Conservation (phyloP, 2,113 vertebrate species). For the Melanerpes formicivorus region DNA sequence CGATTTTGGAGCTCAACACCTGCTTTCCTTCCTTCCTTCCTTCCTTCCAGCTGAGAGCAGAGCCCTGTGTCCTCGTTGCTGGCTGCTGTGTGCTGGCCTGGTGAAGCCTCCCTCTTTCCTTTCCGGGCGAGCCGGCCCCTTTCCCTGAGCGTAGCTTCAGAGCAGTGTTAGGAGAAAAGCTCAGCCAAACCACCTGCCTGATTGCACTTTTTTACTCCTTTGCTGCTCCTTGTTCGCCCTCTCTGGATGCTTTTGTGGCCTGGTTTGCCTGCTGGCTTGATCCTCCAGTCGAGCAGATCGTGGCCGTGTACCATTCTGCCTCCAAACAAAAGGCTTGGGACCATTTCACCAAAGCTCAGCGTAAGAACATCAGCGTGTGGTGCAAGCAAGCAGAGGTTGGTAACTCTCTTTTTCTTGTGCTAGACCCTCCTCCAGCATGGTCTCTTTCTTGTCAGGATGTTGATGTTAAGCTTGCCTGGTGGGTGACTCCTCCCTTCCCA, state of each 20-base stretch:
- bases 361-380: conserved; percentile 99
- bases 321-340: conserved; percentile 99
- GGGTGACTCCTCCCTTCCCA: conserved; percentile 58
- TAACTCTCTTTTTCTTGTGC: conserved; percentile 73
- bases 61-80: background rate
- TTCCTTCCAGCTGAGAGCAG: background rate
- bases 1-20: background rate
- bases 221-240: conserved; percentile 87
- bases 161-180: conserved; percentile 47
- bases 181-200: conserved; percentile 81
- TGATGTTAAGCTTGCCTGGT: conserved; percentile 63
- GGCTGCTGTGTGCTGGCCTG: background rate
- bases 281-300: conserved; percentile 98
- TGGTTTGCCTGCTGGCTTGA: conserved; percentile 77
- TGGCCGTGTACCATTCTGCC: conserved; percentile 98
- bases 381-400: conserved; percentile 98
- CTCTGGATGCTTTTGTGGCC: conserved; percentile 83
- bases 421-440: conserved; percentile 32
- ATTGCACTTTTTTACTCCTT: conserved; percentile 91
- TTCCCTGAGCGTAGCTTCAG: conserved; percentile 7
- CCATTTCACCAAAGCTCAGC: conserved; percentile 99
- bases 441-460: conserved; percentile 72
- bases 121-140: background rate
- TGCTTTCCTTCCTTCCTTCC: background rate
- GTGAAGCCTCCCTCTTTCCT: background rate